Percentiles rank a stretch among this genome's conserved stretches.
phyloP scores from a whole-genome alignment of 2,888 invertebrate species.

The Allacma fusca region DNA sequence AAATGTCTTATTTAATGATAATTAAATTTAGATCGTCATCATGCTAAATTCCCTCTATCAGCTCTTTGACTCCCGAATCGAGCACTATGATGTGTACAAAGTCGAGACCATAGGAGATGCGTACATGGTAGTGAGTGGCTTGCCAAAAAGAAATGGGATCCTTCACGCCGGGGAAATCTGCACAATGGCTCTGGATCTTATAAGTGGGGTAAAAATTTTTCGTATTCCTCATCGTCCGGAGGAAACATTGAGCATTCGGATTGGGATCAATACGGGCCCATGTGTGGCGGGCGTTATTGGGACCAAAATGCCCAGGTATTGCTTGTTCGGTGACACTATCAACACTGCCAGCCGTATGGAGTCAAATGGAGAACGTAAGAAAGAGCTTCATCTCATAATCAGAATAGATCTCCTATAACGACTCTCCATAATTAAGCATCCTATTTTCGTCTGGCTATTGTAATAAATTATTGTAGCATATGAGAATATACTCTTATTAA shows the following conservation, averaged over 20 bases:
- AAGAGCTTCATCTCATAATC: not conserved
- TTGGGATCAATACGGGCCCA: conserved; percentile 72
- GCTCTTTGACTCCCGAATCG: conserved; percentile 75
- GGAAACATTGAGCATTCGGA: conserved; percentile 68
- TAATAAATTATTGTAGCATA: not conserved
- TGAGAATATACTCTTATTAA: no score
- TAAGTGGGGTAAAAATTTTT: conserved; percentile 68
- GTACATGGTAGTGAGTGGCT: conserved; percentile 69
- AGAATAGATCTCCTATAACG: not conserved
- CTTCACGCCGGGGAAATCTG: conserved; percentile 72
- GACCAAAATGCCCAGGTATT: conserved; percentile 71
- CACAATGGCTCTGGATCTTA: conserved; percentile 70
- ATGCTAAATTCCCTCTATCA: conserved; percentile 79
- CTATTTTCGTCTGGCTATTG: no score
- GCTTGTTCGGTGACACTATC: conserved; percentile 71
- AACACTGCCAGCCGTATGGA: conserved; percentile 75
- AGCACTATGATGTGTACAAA: conserved; percentile 77
- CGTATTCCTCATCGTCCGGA: conserved; percentile 69
- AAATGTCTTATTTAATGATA: no score
- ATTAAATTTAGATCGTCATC: conserved; percentile 67
- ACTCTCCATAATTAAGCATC: no score
- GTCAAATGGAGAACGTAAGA: conserved; percentile 67
- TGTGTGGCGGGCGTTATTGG: conserved; percentile 70
- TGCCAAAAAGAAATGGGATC: conserved; percentile 65
- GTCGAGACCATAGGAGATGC: conserved; percentile 69